A percentile compares a stretch with the other conserved stretches of the same genome.
phyloP scores from a whole-genome alignment of 2,888 invertebrate species.

The Odontocerum albicorne region DNA sequence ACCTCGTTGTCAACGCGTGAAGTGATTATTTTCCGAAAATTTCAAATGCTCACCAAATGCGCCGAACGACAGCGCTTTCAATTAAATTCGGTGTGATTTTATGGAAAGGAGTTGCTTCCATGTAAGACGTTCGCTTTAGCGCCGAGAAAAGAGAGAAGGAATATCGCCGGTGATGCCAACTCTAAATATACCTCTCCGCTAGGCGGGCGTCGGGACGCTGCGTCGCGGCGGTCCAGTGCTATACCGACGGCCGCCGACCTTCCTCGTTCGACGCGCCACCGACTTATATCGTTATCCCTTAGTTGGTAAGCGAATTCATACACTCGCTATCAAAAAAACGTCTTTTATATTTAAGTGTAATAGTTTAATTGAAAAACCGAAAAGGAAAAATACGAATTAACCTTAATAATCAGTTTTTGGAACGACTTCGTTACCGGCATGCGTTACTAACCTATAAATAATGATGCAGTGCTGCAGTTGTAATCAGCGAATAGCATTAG shows the following conservation, averaged over 20 bases:
- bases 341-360: background rate
- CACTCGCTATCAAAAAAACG: constrained; percentile 7
- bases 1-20: too few relatives aligned
- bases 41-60: too few relatives aligned
- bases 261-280: constrained; percentile 43
- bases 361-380: too few relatives aligned
- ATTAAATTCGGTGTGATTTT: too few relatives aligned
- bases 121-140: constrained; percentile 7
- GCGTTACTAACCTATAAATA: constrained; percentile 30
- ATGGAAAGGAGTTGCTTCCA: constrained; percentile 10
- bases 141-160: constrained; percentile 12
- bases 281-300: constrained; percentile 29
- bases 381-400: background rate
- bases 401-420: too few relatives aligned
- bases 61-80: too few relatives aligned
- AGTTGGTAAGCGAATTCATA: constrained; percentile 30
- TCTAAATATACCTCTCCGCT: constrained; percentile 47
- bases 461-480: constrained; percentile 22
- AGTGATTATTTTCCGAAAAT: too few relatives aligned
- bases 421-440: constrained; percentile 20
- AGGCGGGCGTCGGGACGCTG: constrained; percentile 42
- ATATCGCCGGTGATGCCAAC: constrained; percentile 44
- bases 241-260: constrained; percentile 45
- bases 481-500: constrained; percentile 6
- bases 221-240: constrained; percentile 46